phyloP scores from a whole-genome alignment of 2,888 invertebrate genomes.

The Apamea sordens region DNA sequence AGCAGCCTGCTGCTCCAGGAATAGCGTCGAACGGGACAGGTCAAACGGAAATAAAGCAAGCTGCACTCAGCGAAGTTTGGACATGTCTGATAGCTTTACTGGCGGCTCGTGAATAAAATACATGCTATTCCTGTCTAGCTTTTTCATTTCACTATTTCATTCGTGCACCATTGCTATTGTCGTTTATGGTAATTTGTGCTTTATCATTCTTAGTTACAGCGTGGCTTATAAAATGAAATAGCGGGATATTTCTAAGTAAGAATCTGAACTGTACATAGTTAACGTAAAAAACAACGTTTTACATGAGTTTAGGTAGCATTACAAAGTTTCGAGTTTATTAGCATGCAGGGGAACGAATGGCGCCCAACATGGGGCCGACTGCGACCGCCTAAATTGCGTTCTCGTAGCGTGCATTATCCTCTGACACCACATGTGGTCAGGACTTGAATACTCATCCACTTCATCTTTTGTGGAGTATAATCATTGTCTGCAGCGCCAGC shows the following conservation, averaged over 20 bases:
- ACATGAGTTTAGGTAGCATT: conserved; percentile 47
- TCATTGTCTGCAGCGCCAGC: conserved; percentile 28
- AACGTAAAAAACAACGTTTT: conserved; percentile 53
- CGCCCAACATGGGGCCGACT: conserved; percentile 74
- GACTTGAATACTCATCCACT: conserved; percentile 61
- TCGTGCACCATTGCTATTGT: conserved; percentile 69
- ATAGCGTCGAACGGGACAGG: conserved; percentile 87
- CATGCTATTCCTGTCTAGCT: conserved; percentile 78
- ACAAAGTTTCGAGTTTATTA: conserved; percentile 69
- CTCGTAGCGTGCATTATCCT: conserved; percentile 73
- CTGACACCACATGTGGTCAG: conserved; percentile 71
- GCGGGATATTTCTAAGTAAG: not conserved
- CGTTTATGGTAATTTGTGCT: conserved; percentile 57
- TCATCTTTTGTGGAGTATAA: conserved; percentile 47
- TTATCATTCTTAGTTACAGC: conserved; percentile 27
- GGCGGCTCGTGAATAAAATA: conserved; percentile 87
- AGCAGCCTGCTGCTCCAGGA: conserved; percentile 80
- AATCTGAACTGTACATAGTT: conserved; percentile 15
- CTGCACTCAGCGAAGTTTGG: conserved; percentile 88
- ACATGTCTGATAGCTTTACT: conserved; percentile 87
- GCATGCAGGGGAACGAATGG: conserved; percentile 65
- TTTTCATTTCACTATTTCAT: conserved; percentile 72
- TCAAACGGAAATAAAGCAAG: conserved; percentile 89
- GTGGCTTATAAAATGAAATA: conserved; percentile 22
- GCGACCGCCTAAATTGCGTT: conserved; percentile 72